phyloP scores from a whole-genome alignment of 2,113 vertebrate genomes.

The Corythornis cristatus region DNA sequence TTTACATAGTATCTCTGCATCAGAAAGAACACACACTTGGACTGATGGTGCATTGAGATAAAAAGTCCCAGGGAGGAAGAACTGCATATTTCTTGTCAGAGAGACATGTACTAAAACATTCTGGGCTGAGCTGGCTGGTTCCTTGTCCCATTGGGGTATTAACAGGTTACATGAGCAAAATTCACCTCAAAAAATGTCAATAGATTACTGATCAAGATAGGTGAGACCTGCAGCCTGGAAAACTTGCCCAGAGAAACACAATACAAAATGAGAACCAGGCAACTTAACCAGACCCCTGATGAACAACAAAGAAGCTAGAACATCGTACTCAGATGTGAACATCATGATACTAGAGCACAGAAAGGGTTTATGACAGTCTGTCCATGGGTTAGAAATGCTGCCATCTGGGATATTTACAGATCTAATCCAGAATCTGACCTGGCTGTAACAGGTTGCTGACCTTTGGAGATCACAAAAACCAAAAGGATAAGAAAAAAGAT shows the following conservation, averaged over 20 bases:
- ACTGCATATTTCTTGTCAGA: background rate
- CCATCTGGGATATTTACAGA: background rate
- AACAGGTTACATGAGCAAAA: background rate
- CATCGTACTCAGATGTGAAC: background rate
- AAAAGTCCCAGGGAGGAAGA: background rate
- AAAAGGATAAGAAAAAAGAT: background rate
- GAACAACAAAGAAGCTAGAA: background rate
- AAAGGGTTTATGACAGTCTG: background rate
- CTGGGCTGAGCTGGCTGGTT: background rate
- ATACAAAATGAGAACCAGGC: background rate
- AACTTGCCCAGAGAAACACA: background rate
- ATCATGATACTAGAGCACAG: too few relatives aligned
- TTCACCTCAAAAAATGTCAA: background rate
- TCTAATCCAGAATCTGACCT: background rate
- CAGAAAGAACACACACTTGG: background rate
- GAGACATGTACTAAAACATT: background rate
- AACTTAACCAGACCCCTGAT: background rate
- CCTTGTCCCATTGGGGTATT: background rate
- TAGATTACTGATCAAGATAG: background rate
- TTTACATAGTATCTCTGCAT: background rate
- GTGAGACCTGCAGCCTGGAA: background rate
- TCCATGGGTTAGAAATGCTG: background rate
- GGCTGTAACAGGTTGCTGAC: background rate
- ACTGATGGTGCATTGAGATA: background rate
- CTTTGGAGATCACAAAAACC: background rate